A percentile compares a stretch with the other conserved stretches of the same genome.
Conservation (phyloP, 2,888 invertebrate species). For the Eupithecia insigniata region DNA sequence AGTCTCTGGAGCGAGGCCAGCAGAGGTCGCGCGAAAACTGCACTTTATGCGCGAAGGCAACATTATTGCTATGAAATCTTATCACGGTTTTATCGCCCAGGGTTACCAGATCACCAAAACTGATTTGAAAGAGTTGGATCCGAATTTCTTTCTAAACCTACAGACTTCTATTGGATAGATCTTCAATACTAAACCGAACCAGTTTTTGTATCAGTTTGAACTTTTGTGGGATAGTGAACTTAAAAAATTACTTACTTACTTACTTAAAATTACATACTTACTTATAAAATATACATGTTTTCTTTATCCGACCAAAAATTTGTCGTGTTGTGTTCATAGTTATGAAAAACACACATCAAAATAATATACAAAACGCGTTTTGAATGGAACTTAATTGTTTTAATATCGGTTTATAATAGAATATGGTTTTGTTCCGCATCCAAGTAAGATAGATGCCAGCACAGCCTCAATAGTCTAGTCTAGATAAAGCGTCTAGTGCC, state of each 20-base stretch:
- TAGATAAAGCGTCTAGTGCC: neutral
- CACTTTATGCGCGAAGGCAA: conserved; percentile 26
- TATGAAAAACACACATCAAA: too few species aligned
- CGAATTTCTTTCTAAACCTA: neutral
- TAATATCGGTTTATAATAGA: neutral
- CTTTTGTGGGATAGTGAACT: neutral
- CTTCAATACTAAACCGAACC: neutral
- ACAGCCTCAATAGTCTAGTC: neutral
- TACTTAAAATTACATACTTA: too few species aligned
- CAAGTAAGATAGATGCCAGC: neutral
- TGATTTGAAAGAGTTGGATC: too few species aligned
- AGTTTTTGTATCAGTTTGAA: neutral
- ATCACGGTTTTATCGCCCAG: neutral
- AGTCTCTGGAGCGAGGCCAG: conserved; percentile 40
- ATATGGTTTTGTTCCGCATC: neutral
- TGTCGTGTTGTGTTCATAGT: too few species aligned
- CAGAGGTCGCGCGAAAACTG: conserved; percentile 32
- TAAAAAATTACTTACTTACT: too few species aligned
- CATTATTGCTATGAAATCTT: conserved; percentile 31
- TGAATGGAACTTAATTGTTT: neutral
- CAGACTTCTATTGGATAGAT: neutral
- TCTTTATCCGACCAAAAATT: too few species aligned
- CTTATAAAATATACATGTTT: too few species aligned
- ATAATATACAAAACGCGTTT: neutral
- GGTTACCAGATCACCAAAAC: neutral